Conservation (phyloP, 1,140 invertebrate species). For the Trypoxylus dichotomus region DNA sequence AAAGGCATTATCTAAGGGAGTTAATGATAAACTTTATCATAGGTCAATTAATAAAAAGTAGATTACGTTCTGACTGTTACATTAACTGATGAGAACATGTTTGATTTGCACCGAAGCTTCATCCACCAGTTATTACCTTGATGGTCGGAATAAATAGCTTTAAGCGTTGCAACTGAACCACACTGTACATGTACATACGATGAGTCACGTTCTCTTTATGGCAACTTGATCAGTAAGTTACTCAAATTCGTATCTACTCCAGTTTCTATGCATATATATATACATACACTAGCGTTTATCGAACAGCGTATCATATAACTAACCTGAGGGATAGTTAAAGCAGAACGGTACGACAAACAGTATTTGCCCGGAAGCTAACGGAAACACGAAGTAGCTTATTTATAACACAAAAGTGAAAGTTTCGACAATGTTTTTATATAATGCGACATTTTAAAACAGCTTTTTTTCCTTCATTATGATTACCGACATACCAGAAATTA, state of each 20-base stretch:
- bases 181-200: neutral
- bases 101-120: too few relatives aligned
- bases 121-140: too few relatives aligned
- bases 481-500: neutral
- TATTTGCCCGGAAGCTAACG: neutral
- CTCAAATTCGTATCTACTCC: neutral
- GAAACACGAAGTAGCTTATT: neutral
- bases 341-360: neutral
- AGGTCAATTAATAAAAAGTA: too few relatives aligned
- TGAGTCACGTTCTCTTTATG: neutral
- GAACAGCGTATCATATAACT: neutral
- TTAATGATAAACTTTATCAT: too few relatives aligned
- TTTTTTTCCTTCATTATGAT: neutral
- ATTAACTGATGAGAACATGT: too few relatives aligned
- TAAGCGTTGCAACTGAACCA: neutral
- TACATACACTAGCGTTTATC: neutral
- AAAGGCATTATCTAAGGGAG: too few relatives aligned
- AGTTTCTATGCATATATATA: neutral
- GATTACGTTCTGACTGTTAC: too few relatives aligned
- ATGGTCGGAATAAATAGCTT: neutral
- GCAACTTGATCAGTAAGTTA: neutral
- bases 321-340: neutral
- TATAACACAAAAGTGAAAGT: slow-evolving; percentile 8
- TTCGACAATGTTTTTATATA: slow-evolving; percentile 19
- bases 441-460: neutral